Percentiles rank a stretch among this genome's conserved stretches.
These are phyloP conservation scores for Charanyca ferruginea DNA, from an alignment of 2,888 invertebrate genomes.

Conservation along the genomic window DNA sequence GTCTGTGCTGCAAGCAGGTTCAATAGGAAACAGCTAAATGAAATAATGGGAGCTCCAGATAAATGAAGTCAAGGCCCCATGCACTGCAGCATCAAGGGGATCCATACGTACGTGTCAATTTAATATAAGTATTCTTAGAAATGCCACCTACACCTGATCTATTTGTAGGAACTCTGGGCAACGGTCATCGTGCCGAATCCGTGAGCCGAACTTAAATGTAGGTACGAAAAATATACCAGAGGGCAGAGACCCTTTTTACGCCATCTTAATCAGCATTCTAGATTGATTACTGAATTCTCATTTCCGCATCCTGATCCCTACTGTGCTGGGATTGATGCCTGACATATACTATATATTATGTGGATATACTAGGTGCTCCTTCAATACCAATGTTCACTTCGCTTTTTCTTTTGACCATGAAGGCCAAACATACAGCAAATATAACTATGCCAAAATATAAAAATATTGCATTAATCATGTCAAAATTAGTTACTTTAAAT, in stretches of 20 bases:
- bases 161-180: slow-evolving; percentile 81
- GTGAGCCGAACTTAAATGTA: slow-evolving; percentile 63
- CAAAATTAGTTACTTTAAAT: background rate
- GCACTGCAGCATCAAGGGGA: slow-evolving; percentile 61
- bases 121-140: slow-evolving; percentile 83
- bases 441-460: background rate
- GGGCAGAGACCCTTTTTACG: slow-evolving; percentile 43
- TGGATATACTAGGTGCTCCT: background rate
- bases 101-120: slow-evolving; percentile 66
- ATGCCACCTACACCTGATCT: slow-evolving; percentile 84
- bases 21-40: slow-evolving; percentile 59
- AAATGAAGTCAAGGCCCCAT: slow-evolving; percentile 67
- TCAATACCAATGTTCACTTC: slow-evolving; percentile 1
- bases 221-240: slow-evolving; percentile 43
- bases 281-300: slow-evolving; percentile 29
- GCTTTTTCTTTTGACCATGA: background rate
- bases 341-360: background rate
- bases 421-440: too few relatives aligned
- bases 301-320: slow-evolving; percentile 2
- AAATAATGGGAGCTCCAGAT: slow-evolving; percentile 64
- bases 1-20: slow-evolving; percentile 38
- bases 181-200: slow-evolving; percentile 81
- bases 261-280: slow-evolving; percentile 5
- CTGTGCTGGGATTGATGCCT: slow-evolving; percentile 9
- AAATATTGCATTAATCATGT: background rate